Evolutionary conservation across 1,140 invertebrate species (phyloP).

Genomic region (Dinoponera quadriceps): DNA sequence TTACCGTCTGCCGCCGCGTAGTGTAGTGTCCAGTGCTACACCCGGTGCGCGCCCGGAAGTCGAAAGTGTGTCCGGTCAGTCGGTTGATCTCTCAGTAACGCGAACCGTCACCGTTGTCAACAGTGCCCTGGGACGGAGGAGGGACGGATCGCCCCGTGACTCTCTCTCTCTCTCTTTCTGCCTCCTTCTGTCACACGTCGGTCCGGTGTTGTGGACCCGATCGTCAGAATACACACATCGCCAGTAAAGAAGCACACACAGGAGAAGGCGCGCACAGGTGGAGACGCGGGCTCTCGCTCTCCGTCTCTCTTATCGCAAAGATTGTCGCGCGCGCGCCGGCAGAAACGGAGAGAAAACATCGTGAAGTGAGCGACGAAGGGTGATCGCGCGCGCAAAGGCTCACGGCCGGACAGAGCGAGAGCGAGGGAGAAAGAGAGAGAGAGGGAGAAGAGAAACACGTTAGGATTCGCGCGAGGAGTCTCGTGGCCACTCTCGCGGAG

Average conservation of each 20-base stretch:
- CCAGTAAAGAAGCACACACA: background rate
- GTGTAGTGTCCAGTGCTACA: constrained; percentile 51
- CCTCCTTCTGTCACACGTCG: background rate
- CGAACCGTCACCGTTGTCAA: constrained; percentile 41
- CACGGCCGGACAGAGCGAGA: background rate
- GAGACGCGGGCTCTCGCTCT: constrained; percentile 47
- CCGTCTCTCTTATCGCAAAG: background rate
- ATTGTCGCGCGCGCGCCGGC: constrained; percentile 54
- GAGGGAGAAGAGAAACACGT: background rate
- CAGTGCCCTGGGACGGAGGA: background rate
- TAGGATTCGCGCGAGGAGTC: constrained; percentile 8
- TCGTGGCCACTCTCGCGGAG: constrained; percentile 35
- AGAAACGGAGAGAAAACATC: constrained; percentile 57
- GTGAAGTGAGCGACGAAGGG: constrained; percentile 20
- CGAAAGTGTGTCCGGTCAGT: constrained; percentile 62
- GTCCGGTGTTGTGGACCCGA: too few relatives aligned
- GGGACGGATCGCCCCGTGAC: constrained; percentile 17
- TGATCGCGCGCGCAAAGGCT: background rate
- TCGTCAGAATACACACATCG: background rate
- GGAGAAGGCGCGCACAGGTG: constrained; percentile 51
- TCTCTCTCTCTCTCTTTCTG: background rate
- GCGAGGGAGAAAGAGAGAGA: background rate
- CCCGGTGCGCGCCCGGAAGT: constrained; percentile 62
- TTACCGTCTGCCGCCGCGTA: constrained; percentile 58
- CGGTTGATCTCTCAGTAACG: constrained; percentile 28